Evolutionary conservation across 2,113 vertebrate species (phyloP).

Genomic region (Salminus brasiliensis): DNA sequence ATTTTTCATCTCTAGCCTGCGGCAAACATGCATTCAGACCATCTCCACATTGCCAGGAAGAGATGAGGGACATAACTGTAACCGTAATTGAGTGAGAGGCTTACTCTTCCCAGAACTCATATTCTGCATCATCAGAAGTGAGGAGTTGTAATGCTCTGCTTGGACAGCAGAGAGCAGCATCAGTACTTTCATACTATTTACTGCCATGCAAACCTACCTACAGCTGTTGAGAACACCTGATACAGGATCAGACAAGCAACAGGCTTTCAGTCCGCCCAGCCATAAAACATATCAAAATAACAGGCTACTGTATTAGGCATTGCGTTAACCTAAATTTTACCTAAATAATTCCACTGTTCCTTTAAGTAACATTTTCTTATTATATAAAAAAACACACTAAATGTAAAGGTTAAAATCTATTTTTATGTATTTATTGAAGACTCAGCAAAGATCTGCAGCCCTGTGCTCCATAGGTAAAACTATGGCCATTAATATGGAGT

Average conservation of each 20-base stretch:
- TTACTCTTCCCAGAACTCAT: neutral
- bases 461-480: no score
- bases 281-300: neutral
- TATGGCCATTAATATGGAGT: no score
- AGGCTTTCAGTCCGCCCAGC: neutral
- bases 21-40: neutral
- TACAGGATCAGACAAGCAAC: neutral
- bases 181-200: neutral
- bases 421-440: no score
- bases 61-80: neutral
- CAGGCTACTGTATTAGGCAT: no score
- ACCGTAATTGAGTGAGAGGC: neutral
- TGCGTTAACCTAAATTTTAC: no score
- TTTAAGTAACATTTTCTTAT: no score
- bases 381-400: no score
- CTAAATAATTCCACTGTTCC: no score
- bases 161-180: slow-evolving; percentile 26
- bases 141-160: neutral
- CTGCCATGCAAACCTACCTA: neutral
- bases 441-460: no score
- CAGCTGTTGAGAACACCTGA: neutral
- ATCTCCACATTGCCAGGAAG: neutral
- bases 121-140: neutral
- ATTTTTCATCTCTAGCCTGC: neutral
- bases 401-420: no score